Evolutionary conservation across 2,888 invertebrate genomes (phyloP).

Genomic region (Sturmia bella): DNA sequence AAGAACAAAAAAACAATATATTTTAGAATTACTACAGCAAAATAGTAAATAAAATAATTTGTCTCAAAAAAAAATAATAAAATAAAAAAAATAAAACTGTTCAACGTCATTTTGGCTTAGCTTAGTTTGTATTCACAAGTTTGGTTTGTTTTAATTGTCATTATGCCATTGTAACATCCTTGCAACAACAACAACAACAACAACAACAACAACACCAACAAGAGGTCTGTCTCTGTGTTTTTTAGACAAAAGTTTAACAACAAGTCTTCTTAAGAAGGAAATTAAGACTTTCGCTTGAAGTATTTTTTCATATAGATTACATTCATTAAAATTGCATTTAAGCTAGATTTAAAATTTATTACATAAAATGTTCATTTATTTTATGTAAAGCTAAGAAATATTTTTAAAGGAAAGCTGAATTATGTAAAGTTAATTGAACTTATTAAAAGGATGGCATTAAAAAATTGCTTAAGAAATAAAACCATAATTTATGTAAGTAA

Average conservation of each 20-base stretch:
- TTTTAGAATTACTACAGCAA: slow-evolving; percentile 9
- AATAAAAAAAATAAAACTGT: slow-evolving; percentile 24
- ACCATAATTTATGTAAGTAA: too few species aligned
- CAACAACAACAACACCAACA: too few species aligned
- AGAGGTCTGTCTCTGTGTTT: slow-evolving; percentile 3
- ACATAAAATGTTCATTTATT: not conserved
- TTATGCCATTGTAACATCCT: slow-evolving; percentile 7
- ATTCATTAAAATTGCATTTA: slow-evolving; percentile 51
- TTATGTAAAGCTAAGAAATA: not conserved
- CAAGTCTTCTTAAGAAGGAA: slow-evolving; percentile 49
- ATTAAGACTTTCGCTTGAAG: slow-evolving; percentile 58
- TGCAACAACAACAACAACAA: not conserved
- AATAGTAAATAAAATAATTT: slow-evolving; percentile 20
- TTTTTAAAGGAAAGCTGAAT: not conserved
- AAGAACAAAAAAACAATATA: not conserved
- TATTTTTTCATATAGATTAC: slow-evolving; percentile 36
- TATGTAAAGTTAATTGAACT: too few species aligned
- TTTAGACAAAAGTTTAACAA: slow-evolving; percentile 37
- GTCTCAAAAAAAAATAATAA: too few species aligned
- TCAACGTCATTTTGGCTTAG: slow-evolving; percentile 35
- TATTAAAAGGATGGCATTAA: too few species aligned
- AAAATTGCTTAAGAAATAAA: too few species aligned
- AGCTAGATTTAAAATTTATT: slow-evolving; percentile 13
- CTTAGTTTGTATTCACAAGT: not conserved
- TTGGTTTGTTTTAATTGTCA: slow-evolving; percentile 9